phyloP scores from a whole-genome alignment of 2,888 invertebrate species.

The Bombylius discolor region DNA sequence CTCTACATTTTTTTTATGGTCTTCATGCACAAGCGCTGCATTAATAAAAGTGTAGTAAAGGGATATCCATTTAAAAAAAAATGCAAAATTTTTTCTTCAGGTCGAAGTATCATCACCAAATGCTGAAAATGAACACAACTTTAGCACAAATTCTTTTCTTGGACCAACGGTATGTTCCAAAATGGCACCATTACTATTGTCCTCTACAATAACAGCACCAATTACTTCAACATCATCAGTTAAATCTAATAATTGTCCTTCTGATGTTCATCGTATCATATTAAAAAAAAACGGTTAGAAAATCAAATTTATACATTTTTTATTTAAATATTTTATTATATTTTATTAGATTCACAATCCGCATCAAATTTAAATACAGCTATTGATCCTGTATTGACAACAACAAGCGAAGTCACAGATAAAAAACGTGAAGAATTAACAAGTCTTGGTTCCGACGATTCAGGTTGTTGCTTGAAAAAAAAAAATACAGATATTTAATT shows the following conservation, averaged over 20 bases:
- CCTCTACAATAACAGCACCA: constrained; percentile 11
- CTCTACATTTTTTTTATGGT: too few relatives aligned
- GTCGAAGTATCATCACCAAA: constrained; percentile 38
- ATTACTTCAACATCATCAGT: background rate
- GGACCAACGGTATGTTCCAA: constrained; percentile 37
- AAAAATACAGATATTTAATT: background rate
- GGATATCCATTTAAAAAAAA: background rate
- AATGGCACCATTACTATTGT: constrained; percentile 22
- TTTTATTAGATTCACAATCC: constrained; percentile 14
- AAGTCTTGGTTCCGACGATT: constrained; percentile 46
- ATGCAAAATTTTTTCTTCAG: constrained; percentile 17
- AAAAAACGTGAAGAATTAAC: constrained; percentile 41
- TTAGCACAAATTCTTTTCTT: constrained; percentile 36
- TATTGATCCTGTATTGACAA: constrained; percentile 9
- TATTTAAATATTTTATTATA: background rate
- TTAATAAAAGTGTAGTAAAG: too few relatives aligned
- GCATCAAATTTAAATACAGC: constrained; percentile 21
- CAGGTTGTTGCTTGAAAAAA: constrained; percentile 23
- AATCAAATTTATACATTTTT: too few relatives aligned
- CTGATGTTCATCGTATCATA: too few relatives aligned
- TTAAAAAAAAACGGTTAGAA: too few relatives aligned
- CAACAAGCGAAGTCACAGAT: constrained; percentile 2
- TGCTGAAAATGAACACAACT: constrained; percentile 35
- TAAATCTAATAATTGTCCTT: too few relatives aligned
- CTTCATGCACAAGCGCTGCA: too few relatives aligned